Evolutionary conservation across 2,888 invertebrate genomes (phyloP), one percentile per base, ranked within the genome.

Genomic region (Abrostola tripartita): DNA sequence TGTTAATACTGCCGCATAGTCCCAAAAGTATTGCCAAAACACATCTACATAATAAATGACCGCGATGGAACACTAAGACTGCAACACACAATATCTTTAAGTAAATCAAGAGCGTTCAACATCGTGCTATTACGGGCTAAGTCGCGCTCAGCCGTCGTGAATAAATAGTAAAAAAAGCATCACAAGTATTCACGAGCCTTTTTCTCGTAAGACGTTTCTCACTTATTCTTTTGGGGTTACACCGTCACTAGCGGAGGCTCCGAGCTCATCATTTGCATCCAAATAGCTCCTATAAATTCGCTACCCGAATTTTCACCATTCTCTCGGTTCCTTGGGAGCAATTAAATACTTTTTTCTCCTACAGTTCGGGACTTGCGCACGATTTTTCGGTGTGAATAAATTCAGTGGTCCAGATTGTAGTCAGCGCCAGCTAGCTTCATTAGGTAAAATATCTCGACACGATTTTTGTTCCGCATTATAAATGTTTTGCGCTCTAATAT

Each of bases 201-300:
- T 88, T 88, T 84, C 88, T 86, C 88, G 87, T 88, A 90, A 92
- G 92, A 89, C 90, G 90, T 88, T 92, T 90, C 92, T 91, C 92
- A 90, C 92, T 92, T 93, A 93, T 92, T 92, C 92, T 93, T 92
- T 91, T 86, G 90, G 90, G 90, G 90, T 89, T 90, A 90, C 86
- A 86, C 85, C 88, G 88, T 87, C 89, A 85, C 86, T 87, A 85
- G 83, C 85, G 88, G 82, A 84, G 90, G 88, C 89, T 83, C 83
- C 81, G 86, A 90, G 92, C 91, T 93, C 92, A 92, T 93, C 92
- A 94, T 94, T 94, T 94, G 93, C 93, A 93, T 94, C 91, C 91
- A 93, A 93, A 94, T 93, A 92, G 93, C 92, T 92, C 88, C 91
- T 92, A 93, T 93, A 94, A 94, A 94, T 93, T 94, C 92, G 90